Base-by-base conservation (phyloP, 2,888 invertebrate species). In the Tridacna crocea region DNA sequence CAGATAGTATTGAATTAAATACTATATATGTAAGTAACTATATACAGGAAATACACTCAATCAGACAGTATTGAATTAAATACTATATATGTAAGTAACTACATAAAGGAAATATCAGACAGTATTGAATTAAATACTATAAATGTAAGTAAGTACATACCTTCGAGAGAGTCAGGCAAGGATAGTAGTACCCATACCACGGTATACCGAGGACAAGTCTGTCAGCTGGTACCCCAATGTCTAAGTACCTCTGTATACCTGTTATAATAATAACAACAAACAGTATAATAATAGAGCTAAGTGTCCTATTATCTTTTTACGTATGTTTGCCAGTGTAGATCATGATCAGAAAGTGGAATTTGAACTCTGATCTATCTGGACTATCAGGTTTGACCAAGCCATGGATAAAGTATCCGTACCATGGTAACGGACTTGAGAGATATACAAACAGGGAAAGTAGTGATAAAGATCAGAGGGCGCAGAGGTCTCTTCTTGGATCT, bases 121-220 rank as follows among this genome's bases (percentile, higher is more conserved):
- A 12, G 51, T 51, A 17, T 13, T 51, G 51, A 13, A 17, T 36
- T 8, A 36, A 36, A 36, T 36, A 8, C 36, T 8, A 36, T 36
- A 36, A 36, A 36, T 36, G 36, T 36, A 55, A 55, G 17, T 55
- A 55, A 55, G 22, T 27, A 75, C 79, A 19, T 77, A 89, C 88
- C 81, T 76, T 11, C n/a, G 85, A 74, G 8, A 88, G 36, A 22
- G 60, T 46, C 10, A 87, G 22, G 65, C 95, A 95, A 6, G 87
- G 87, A 82, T 95, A 95, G 76, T 91, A 82, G 85, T 95, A 94
- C 6, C 95, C 95, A 85, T 94, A 95, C 95, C 94, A 95, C 0
- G 95, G 94, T 13, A 94, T 89, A 22, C 94, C 95, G 6, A 95
- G 88, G 6, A 95, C 92, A 80, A 95, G 79, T 72, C 93, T 93